Base-by-base conservation (phyloP, 2,888 invertebrate species). In the Epistrophe grossulariae region DNA sequence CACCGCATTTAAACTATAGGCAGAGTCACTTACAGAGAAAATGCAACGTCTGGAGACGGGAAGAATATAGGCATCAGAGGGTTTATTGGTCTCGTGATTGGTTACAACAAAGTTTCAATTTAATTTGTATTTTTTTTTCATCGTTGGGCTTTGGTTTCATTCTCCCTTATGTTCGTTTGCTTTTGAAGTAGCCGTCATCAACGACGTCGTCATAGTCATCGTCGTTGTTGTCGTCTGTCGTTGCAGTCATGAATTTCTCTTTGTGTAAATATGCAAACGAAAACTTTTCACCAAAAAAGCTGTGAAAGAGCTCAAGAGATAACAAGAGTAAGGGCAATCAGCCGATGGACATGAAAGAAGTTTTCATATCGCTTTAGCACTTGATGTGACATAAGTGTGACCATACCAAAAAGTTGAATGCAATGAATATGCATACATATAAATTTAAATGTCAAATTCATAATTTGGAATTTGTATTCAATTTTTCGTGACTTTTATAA, bases 211-310 rank as follows among this genome's bases (percentile, higher is more conserved):
- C 17, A 4, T 31, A 1, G 57, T 52, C 50, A 3, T 45, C 60
- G 43, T 70, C 50, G 24, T 48, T 55, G 43, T 70, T 43, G 24
- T 55, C 60, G 45, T 45, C 45, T 28, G 31, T 15, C 48, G 13
- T 19, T 50, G 52, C 52, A 70, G 70, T 83, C 83, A 87, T 76
- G 79, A 71, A 83, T 87, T n/a, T 87, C 83, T 48, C 87, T 87
- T 87, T 87, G 78, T 79, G 87, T 50, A 79, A 83, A 83, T 83
- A 87, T 87, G 79, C 76, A 81, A 82, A 83, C 66, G 76, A 70
- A 87, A 87, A 87, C 76, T 87, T 87, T 87, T 68, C 66, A 68
- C 24, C 52, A n/a, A 55, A 79, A 55, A 31, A 55, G 28, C 52
- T 55, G 28, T 15, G 24, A 2, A 43, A 62, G 45, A 40, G 24